phyloP scores from a whole-genome alignment of 2,797 vertebrate genomes.

The Gallinago solitaria region DNA sequence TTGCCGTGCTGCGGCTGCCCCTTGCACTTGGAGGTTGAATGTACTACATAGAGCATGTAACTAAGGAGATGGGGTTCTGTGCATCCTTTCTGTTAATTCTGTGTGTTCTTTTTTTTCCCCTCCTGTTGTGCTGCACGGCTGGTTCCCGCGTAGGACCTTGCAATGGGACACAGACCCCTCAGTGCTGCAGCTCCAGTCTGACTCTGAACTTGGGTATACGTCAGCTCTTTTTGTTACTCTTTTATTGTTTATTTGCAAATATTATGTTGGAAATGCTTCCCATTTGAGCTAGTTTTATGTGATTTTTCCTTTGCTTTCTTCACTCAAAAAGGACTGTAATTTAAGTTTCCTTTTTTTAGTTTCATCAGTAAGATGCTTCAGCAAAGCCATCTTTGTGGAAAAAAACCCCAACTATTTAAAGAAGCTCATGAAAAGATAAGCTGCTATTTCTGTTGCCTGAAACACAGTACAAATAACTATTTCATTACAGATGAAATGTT shows the following conservation, averaged over 20 bases:
- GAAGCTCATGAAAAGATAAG: slow-evolving; percentile 41
- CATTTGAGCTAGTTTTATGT: slow-evolving; percentile 1
- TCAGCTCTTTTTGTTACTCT: slow-evolving; percentile 77
- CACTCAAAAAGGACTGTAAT: slow-evolving; percentile 7
- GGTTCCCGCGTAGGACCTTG: slow-evolving; percentile 89
- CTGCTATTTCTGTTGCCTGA: slow-evolving; percentile 29
- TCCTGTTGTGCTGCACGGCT: slow-evolving; percentile 79
- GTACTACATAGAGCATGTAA: slow-evolving; percentile 56
- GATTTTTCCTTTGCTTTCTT: slow-evolving; percentile 50
- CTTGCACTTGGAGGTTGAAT: slow-evolving; percentile 40
- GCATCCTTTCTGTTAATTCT: slow-evolving; percentile 79
- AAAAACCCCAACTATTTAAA: background rate
- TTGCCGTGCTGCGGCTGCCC: slow-evolving; percentile 5
- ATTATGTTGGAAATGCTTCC: slow-evolving; percentile 68
- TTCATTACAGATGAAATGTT: slow-evolving; percentile 69
- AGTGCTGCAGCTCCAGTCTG: slow-evolving; percentile 97
- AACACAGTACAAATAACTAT: slow-evolving; percentile 45
- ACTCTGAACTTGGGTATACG: slow-evolving; percentile 96
- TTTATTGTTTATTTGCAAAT: slow-evolving; percentile 63
- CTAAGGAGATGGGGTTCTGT: slow-evolving; percentile 46
- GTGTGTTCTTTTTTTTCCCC: slow-evolving; percentile 80
- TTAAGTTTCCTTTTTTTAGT: slow-evolving; percentile 48
- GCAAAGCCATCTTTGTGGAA: slow-evolving; percentile 36
- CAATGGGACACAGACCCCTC: slow-evolving; percentile 99
- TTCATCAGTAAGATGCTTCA: slow-evolving; percentile 39